phyloP scores from a whole-genome alignment of 2,113 vertebrate species.

The Reinhardtius hippoglossoides region DNA sequence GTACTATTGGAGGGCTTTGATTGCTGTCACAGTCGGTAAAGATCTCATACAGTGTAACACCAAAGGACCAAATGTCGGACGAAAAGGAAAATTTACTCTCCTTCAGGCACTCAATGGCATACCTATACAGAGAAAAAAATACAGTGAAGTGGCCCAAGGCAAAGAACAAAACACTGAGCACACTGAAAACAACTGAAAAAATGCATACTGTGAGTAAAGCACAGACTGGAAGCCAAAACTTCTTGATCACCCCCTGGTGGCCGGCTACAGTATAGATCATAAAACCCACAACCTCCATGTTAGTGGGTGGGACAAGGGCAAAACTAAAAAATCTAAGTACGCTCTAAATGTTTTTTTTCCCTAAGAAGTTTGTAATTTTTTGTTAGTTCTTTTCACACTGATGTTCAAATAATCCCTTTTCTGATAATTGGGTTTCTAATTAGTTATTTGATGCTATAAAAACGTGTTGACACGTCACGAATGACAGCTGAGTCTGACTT shows the following conservation, averaged over 20 bases:
- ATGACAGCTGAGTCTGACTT: not conserved
- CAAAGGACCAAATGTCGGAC: conserved; percentile 95
- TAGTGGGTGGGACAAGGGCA: too few relatives aligned
- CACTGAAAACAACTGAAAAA: not conserved
- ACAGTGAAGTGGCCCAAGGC: conserved; percentile 1
- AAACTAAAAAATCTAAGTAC: too few relatives aligned
- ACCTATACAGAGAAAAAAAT: conserved; percentile 79
- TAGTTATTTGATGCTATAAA: not conserved
- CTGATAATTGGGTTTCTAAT: not conserved
- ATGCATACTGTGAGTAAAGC: too few relatives aligned
- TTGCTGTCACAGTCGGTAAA: conserved; percentile 86
- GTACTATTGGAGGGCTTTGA: conserved; percentile 87
- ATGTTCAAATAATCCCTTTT: too few relatives aligned
- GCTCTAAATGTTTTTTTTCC: too few relatives aligned
- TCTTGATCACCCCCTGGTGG: not conserved
- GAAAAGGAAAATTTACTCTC: conserved; percentile 92
- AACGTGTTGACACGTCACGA: not conserved
- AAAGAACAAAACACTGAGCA: not conserved
- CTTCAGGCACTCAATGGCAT: conserved; percentile 92
- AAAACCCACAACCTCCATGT: not conserved
- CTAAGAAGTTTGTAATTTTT: too few relatives aligned
- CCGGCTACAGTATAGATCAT: not conserved
- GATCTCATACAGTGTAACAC: conserved; percentile 93
- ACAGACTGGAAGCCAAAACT: not conserved
- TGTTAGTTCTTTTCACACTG: too few relatives aligned